Conservation (phyloP, 2,888 invertebrate species). For the Alcis repandata region DNA sequence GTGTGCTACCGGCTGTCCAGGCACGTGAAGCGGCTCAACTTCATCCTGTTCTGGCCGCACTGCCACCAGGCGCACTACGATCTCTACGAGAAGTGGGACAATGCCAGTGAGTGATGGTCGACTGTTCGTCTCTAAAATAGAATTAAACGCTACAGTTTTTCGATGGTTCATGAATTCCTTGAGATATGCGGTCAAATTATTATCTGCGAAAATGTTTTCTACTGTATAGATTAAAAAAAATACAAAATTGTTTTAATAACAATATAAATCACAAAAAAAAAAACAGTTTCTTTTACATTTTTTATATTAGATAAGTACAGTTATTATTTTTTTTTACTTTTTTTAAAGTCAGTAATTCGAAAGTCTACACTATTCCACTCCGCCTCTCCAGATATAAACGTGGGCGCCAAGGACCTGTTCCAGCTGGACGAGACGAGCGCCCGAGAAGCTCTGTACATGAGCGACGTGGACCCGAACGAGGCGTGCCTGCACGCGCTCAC, state of each 20-base stretch:
- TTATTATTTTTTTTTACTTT: too few relatives aligned
- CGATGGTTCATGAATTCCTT: too few relatives aligned
- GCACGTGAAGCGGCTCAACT: conserved; percentile 61
- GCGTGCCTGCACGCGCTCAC: conserved; percentile 73
- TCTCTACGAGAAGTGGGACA: conserved; percentile 80
- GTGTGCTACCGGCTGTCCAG: conserved; percentile 66
- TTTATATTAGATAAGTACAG: too few relatives aligned
- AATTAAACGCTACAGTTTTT: too few relatives aligned
- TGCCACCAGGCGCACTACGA: conserved; percentile 78
- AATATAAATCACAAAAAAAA: too few relatives aligned
- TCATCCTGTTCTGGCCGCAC: conserved; percentile 79
- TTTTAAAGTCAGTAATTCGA: too few relatives aligned
- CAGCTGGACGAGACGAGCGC: conserved; percentile 61
- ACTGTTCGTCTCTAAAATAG: too few relatives aligned
- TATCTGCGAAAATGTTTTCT: too few relatives aligned
- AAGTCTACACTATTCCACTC: background rate
- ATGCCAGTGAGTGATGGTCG: conserved; percentile 66
- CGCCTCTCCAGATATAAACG: conserved; percentile 61
- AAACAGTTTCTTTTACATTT: too few relatives aligned
- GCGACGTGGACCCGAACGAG: conserved; percentile 79
- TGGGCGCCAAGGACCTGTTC: conserved; percentile 72
- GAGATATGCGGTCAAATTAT: too few relatives aligned
- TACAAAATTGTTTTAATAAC: too few relatives aligned
- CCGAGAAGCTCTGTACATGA: conserved; percentile 77
- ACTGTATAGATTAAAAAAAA: too few relatives aligned